Evolutionary conservation across 2,888 invertebrate genomes (phyloP).

Genomic region (Galeopsomyia nigrocyanea): DNA sequence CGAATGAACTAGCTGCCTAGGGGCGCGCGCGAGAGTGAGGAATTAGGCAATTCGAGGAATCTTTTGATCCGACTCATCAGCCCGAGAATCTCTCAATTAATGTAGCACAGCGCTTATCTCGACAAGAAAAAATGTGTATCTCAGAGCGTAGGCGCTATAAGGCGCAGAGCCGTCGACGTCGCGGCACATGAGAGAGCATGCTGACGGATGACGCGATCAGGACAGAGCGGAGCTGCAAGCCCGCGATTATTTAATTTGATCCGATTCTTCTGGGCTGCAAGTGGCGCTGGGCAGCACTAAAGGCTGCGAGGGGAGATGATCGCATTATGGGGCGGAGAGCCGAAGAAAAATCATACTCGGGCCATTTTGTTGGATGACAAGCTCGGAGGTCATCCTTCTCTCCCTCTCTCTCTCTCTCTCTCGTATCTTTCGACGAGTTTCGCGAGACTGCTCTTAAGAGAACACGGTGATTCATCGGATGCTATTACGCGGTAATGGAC

Average conservation of each 20-base stretch:
- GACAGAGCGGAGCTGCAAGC: background rate
- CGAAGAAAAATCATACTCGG: slow-evolving; percentile 49
- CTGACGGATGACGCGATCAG: slow-evolving; percentile 28
- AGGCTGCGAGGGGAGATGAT: slow-evolving; percentile 41
- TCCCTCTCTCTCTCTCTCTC: background rate
- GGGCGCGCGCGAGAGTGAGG: no score
- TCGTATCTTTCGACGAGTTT: slow-evolving; percentile 44
- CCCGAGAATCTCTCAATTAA: no score
- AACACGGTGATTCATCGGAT: slow-evolving; percentile 59
- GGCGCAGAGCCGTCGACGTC: no score
- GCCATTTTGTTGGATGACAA: slow-evolving; percentile 47
- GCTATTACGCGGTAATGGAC: slow-evolving; percentile 61
- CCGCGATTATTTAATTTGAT: slow-evolving; percentile 44
- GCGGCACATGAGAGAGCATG: background rate
- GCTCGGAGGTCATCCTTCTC: slow-evolving; percentile 41
- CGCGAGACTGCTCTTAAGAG: slow-evolving; percentile 55
- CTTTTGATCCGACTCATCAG: no score
- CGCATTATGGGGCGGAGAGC: slow-evolving; percentile 40
- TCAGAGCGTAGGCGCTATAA: no score
- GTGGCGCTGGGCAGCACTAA: slow-evolving; percentile 7
- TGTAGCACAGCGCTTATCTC: no score
- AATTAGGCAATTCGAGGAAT: no score
- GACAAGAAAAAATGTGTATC: no score
- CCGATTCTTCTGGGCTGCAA: slow-evolving; percentile 44
- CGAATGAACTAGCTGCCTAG: no score